Percentiles rank a stretch among this genome's conserved stretches.
Conservation (phyloP, 2,888 invertebrate species). For the Agrotis segetum region DNA sequence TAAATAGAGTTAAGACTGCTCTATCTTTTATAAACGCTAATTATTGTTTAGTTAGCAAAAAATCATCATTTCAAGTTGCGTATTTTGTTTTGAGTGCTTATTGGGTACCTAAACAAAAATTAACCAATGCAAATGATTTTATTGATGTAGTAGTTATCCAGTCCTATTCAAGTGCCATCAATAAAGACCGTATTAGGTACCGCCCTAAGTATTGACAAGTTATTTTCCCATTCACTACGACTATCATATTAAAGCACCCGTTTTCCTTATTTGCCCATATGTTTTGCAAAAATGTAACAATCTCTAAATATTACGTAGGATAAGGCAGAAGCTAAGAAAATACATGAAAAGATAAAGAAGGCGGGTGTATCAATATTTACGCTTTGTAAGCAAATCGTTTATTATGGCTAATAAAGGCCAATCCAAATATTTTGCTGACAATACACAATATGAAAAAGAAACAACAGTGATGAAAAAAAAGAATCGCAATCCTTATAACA, state of each 20-base stretch:
- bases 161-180: constrained; percentile 4
- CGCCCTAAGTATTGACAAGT: constrained; percentile 36
- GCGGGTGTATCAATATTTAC: constrained; percentile 15
- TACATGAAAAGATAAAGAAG: neutral
- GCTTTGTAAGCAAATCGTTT: neutral
- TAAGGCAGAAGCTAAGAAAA: neutral
- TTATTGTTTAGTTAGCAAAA: neutral
- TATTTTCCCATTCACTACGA: constrained; percentile 48
- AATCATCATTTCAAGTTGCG: neutral
- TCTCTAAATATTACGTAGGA: neutral
- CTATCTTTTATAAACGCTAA: neutral
- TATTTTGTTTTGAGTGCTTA: neutral
- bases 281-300: constrained; percentile 21
- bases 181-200: constrained; percentile 11
- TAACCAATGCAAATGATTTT: neutral
- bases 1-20: neutral
- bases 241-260: constrained; percentile 14
- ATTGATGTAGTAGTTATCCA: neutral
- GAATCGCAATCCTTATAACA: neutral
- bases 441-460: neutral
- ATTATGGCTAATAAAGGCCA: neutral
- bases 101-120: no score
- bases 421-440: neutral
- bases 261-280: constrained; percentile 45
- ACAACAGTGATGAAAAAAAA: neutral